Evolutionary conservation across 92 coral and sea anemone species (phyloP).

Genomic region (Zoanthus sociatus): DNA sequence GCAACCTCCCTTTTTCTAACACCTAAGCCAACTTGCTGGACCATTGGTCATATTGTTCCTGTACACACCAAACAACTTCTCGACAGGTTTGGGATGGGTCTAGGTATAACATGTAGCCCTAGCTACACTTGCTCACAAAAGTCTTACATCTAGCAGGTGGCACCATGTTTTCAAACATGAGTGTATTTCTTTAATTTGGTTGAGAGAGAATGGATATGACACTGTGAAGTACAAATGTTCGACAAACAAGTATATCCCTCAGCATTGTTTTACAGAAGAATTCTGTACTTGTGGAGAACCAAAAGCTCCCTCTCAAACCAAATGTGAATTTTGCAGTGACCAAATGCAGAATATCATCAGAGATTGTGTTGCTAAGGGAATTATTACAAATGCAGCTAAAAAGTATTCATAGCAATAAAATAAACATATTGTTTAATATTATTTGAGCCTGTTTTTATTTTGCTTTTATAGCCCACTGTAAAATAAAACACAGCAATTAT

Average conservation of each 20-base stretch:
- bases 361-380: slow-evolving; percentile 16
- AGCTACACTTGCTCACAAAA: slow-evolving; percentile 10
- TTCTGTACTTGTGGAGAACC: slow-evolving; percentile 39
- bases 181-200: slow-evolving; percentile 25
- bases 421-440: slow-evolving; percentile 15
- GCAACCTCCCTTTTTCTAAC: neutral
- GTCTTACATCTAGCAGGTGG: neutral
- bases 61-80: neutral
- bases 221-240: slow-evolving; percentile 11
- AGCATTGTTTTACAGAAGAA: slow-evolving; percentile 9
- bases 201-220: slow-evolving; percentile 32
- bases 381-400: slow-evolving; percentile 29
- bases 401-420: neutral
- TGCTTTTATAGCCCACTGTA: slow-evolving; percentile 17
- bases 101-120: slow-evolving; percentile 15
- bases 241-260: neutral
- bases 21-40: neutral
- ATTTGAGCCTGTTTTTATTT: slow-evolving; percentile 10
- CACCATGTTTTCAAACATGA: slow-evolving; percentile 29
- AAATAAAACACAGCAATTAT: slow-evolving; percentile 14
- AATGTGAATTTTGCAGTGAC: slow-evolving; percentile 14
- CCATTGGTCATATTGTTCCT: neutral
- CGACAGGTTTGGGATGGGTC: slow-evolving; percentile 30
- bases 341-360: slow-evolving; percentile 5
- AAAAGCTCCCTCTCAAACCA: neutral